Percentiles rank a stretch among this genome's conserved stretches.
Conservation (phyloP, 1,140 invertebrate species). For the Sesamia nonagrioides region DNA sequence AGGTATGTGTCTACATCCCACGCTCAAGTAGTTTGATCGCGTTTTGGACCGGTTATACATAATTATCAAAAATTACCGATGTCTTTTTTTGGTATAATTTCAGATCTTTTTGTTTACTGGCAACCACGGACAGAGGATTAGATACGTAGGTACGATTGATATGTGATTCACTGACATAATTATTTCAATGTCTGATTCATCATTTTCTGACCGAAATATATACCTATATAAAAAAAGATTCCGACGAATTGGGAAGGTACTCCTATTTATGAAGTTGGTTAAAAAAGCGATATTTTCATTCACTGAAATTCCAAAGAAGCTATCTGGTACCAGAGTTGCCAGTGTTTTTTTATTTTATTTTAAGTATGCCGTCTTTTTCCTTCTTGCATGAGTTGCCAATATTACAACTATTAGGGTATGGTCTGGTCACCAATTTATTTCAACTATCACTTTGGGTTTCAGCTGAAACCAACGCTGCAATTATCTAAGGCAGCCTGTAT, state of each 20-base stretch:
- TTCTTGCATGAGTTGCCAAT: neutral
- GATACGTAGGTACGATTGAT: slow-evolving; percentile 26
- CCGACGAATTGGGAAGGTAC: no score
- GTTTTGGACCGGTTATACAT: slow-evolving; percentile 73
- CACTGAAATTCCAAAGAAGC: neutral
- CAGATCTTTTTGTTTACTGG: slow-evolving; percentile 65
- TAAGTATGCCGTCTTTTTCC: no score
- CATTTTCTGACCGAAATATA: neutral
- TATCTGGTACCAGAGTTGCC: neutral
- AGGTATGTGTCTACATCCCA: slow-evolving; percentile 85
- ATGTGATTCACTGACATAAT: slow-evolving; percentile 40
- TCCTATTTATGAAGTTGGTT: no score
- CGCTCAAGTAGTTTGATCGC: slow-evolving; percentile 81
- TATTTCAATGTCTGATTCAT: slow-evolving; percentile 22
- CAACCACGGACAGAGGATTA: slow-evolving; percentile 14
- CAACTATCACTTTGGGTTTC: neutral
- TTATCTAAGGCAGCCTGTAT: slow-evolving; percentile 7
- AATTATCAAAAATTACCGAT: slow-evolving; percentile 85
- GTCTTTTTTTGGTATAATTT: slow-evolving; percentile 78
- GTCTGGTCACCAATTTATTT: neutral
- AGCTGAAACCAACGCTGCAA: slow-evolving; percentile 13
- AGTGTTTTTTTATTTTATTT: no score
- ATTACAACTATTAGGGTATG: neutral
- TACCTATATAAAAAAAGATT: no score
- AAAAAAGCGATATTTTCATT: neutral